Conservation (phyloP, 2,113 vertebrate genomes). For the Protobothrops mucrosquamatus region DNA sequence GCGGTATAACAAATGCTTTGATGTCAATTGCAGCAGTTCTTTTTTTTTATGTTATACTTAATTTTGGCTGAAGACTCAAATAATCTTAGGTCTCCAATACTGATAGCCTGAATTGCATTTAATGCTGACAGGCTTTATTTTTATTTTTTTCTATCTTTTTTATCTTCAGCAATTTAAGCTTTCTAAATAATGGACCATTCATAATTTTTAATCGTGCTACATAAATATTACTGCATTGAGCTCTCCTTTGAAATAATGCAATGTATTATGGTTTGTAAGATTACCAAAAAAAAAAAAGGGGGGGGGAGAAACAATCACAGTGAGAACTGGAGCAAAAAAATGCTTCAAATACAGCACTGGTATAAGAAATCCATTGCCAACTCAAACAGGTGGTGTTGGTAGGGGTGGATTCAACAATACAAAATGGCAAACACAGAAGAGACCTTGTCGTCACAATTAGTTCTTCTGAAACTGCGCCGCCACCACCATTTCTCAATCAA, state of each 20-base stretch:
- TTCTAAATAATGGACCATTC: background rate
- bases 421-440: slow-evolving; percentile 27
- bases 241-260: background rate
- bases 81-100: background rate
- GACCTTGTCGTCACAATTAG: slow-evolving; percentile 44
- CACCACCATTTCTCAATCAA: slow-evolving; percentile 65
- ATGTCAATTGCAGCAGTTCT: background rate
- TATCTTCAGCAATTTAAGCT: background rate
- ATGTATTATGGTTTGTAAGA: background rate
- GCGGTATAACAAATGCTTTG: background rate
- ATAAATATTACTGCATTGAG: background rate
- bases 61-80: background rate
- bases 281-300: background rate
- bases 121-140: background rate
- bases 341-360: background rate
- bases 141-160: background rate
- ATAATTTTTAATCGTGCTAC: background rate
- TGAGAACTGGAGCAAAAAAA: slow-evolving; percentile 30
- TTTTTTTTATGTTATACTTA: background rate
- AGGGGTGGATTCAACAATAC: slow-evolving; percentile 33
- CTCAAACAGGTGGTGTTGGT: background rate
- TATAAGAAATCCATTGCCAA: slow-evolving; percentile 35
- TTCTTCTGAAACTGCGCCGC: slow-evolving; percentile 57
- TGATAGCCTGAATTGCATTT: background rate
- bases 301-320: background rate